Evolutionary conservation across 2,113 vertebrate genomes (phyloP).

Genomic region (Microcebus griseorufus): DNA sequence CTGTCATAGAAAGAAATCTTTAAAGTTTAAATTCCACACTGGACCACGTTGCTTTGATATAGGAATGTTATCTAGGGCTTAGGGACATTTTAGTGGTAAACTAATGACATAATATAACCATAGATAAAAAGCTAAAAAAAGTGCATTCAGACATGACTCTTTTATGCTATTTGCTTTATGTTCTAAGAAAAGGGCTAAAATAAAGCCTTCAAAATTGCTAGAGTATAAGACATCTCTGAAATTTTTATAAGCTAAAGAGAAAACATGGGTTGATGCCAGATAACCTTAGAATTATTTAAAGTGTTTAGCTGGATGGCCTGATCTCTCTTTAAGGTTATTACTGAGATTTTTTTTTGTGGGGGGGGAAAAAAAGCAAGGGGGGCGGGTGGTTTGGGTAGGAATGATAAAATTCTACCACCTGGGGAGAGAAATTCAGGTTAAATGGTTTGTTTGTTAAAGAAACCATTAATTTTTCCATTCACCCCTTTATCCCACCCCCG

Average conservation of each 20-base stretch:
- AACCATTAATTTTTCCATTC: conserved; percentile 49
- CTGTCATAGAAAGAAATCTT: conserved; percentile 16
- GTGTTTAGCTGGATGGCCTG: background rate
- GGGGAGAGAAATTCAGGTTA: conserved; percentile 24
- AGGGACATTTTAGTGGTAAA: conserved; percentile 30
- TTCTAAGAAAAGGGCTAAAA: background rate
- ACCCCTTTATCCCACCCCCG: background rate
- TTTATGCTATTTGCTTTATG: background rate
- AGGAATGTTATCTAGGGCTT: background rate
- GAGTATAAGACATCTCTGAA: background rate
- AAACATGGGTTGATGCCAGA: background rate
- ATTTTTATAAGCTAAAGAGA: background rate
- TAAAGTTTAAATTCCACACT: conserved; percentile 35
- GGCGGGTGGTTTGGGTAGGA: background rate
- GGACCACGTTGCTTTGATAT: background rate
- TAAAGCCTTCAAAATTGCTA: background rate
- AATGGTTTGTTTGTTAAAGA: conserved; percentile 55
- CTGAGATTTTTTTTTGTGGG: background rate
- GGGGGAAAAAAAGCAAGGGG: too few species aligned
- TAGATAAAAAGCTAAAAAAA: conserved; percentile 17
- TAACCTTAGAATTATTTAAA: conserved; percentile 40
- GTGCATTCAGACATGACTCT: background rate
- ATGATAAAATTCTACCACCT: background rate
- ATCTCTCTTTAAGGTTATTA: conserved; percentile 27
- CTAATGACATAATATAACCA: background rate